These are phyloP conservation scores for Dasyornis broadbenti DNA, from an alignment of 2,113 vertebrate species.

Conservation along the genomic window DNA sequence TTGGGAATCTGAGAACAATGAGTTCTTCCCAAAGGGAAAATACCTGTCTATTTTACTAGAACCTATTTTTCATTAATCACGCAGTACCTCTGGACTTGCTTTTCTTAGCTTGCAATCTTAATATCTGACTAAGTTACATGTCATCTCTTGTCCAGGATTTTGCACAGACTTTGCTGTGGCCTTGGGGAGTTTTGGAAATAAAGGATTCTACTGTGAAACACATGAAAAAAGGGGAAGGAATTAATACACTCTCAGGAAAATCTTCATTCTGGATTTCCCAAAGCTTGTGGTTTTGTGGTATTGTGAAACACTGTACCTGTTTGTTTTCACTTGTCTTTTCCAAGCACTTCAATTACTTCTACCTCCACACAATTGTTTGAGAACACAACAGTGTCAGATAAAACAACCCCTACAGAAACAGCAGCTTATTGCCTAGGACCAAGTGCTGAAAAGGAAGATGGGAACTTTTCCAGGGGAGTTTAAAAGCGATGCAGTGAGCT, in stretches of 20 bases:
- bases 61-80: background rate
- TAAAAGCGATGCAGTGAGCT: background rate
- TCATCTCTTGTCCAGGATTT: background rate
- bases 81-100: background rate
- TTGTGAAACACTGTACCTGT: background rate
- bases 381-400: background rate
- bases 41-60: background rate
- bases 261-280: background rate
- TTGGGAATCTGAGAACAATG: background rate
- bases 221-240: background rate
- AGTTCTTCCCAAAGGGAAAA: background rate
- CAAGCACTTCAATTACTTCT: background rate
- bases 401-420: background rate
- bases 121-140: background rate
- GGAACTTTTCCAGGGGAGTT: background rate
- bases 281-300: background rate
- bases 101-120: background rate
- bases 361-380: background rate
- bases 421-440: background rate
- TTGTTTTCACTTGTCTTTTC: background rate
- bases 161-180: background rate
- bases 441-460: background rate
- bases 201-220: background rate
- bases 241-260: background rate
- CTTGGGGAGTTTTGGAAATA: background rate